These are phyloP conservation scores for Drosophila nr. perissopoda DNA, from an alignment of 2,888 invertebrate genomes.

Conservation along the genomic window DNA sequence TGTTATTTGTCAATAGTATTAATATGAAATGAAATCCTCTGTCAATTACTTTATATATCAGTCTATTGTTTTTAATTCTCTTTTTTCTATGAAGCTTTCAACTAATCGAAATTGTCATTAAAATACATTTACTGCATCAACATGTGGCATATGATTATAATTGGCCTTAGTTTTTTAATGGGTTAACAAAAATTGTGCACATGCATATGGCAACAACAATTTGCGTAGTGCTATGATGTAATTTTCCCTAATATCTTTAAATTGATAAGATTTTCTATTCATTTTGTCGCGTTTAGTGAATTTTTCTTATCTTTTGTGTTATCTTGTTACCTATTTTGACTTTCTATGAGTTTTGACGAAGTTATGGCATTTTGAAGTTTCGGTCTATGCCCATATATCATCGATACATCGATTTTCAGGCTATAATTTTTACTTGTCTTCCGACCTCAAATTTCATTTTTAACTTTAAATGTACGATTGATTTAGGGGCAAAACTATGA, in stretches of 20 bases:
- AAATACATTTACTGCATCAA: constrained; percentile 20
- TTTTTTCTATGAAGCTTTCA: not conserved
- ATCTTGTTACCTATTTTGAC: not conserved
- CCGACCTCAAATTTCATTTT: too few species aligned
- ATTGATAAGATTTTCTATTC: not conserved
- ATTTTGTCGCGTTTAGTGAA: not conserved
- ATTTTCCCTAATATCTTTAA: not conserved
- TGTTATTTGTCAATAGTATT: constrained; percentile 50
- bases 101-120: constrained; percentile 29
- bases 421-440: too few species aligned
- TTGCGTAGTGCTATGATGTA: not conserved
- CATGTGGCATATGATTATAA: not conserved
- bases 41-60: constrained; percentile 20
- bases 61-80: not conserved
- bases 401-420: too few species aligned
- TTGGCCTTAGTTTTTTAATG: not conserved
- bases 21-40: constrained; percentile 57
- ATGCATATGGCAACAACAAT: not conserved
- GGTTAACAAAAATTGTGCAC: not conserved
- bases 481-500: too few species aligned
- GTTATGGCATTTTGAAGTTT: too few species aligned
- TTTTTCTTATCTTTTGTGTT: not conserved
- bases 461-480: too few species aligned
- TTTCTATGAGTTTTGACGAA: too few species aligned
- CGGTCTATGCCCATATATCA: too few species aligned